Conservation (phyloP, 2,888 invertebrate genomes). For the Pardosa pseudoannulata region DNA sequence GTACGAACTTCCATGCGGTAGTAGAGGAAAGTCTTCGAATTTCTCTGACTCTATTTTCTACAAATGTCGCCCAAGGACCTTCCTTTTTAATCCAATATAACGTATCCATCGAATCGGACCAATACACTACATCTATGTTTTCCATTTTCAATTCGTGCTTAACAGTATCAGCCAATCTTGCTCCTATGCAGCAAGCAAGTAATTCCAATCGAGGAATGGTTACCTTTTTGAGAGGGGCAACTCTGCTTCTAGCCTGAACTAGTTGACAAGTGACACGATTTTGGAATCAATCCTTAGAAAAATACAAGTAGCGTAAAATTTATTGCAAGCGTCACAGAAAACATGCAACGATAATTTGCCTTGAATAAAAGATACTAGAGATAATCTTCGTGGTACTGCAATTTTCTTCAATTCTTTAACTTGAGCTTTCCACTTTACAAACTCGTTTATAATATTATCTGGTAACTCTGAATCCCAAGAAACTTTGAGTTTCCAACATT, state of each 20-base stretch:
- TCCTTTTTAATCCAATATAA: too few species aligned
- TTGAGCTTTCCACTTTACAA: not conserved
- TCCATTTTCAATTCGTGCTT: too few species aligned
- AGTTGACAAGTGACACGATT: not conserved
- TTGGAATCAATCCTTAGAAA: not conserved
- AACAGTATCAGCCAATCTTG: too few species aligned
- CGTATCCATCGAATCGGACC: too few species aligned
- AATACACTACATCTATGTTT: too few species aligned
- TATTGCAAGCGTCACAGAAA: not conserved
- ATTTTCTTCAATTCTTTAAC: not conserved
- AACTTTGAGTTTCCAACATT: not conserved
- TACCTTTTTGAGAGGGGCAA: too few species aligned
- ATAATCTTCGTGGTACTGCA: not conserved
- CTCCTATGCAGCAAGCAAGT: too few species aligned
- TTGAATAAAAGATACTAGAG: not conserved
- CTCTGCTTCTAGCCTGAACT: not conserved
- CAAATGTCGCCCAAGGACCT: too few species aligned
- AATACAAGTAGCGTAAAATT: not conserved
- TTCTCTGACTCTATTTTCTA: too few species aligned
- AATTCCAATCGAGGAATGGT: too few species aligned
- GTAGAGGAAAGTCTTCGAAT: too few species aligned
- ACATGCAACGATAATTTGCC: not conserved
- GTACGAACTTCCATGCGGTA: too few species aligned
- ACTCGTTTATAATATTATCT: not conserved
- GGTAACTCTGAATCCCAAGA: conserved; percentile 5